Base-by-base conservation (phyloP, 2,113 vertebrate species). In the Callithrix jacchus region DNA sequence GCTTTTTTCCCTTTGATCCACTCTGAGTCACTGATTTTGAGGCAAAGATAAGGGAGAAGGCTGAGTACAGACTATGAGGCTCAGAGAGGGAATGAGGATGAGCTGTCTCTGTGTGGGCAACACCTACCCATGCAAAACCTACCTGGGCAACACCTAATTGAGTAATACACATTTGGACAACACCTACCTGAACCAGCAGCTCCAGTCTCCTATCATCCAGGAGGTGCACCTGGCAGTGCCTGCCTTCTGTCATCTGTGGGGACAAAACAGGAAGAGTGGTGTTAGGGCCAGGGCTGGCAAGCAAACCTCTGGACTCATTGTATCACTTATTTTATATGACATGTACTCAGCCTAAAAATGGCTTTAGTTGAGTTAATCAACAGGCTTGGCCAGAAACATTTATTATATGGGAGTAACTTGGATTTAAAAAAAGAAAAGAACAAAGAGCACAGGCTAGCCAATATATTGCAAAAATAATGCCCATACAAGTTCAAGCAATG, bases 241-340 rank as follows among this genome's bases (percentile, higher is more conserved):
- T 98, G 92, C 99, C 99, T 98, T 99, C 99, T 45, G 99, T 99
- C 99, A 99, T 99, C 99, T 99, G 98, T 66, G 98, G 95, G 96
- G 94, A 97, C 94, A 98, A 82, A 95, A 97, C 23, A 95, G 40
- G 89, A 56, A 35, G 3, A 40, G 86, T 4, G 21, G 35, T 0
- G 49, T 97, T 89, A 98, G 84, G 42, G 14, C 25, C 1, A 0
- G 30, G 32, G 25, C 6, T n/a, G 71, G 40, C 37, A 83, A 79
- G 35, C 32, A 85, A 3, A 42, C 14, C 86, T 7, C 8, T 8
- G 8, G 18, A 37, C 9, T 49, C 0, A 0, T 6, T 16, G 13
- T 27, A 9, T 21, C 6, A 2, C 40, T 56, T 70, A n/a, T 40
- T 70, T 76, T 9, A 42, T 6, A 21, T 2, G 47, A 0, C 21